Base-by-base conservation (phyloP, 2,113 vertebrate species). In the Nesospiza acunhae region DNA sequence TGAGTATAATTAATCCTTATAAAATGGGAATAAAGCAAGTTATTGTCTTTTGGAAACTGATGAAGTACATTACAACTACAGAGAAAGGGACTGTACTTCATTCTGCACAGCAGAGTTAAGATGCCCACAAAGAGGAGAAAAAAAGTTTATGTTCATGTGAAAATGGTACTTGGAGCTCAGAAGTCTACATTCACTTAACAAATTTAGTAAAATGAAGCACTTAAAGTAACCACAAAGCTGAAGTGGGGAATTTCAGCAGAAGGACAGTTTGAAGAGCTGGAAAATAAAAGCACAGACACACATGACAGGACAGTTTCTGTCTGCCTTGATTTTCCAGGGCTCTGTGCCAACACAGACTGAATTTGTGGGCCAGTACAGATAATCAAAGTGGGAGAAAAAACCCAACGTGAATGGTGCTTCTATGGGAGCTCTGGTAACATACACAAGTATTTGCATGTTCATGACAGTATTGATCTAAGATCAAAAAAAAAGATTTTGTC, bases 31-130 rank as follows among this genome's bases (percentile, higher is more conserved):
- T 91, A 96, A 96, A 93, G 79, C 72, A 86, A 95, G 92, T 94
- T 94, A 96, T 70, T 96, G 92, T 97, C 92, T 94, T 95, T 63
- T 93, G 92, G 82, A 90, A 95, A 90, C 68, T 90, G 94, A 96
- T 92, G 85, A 94, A 94, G 75, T 90, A 69, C 69, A 80, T 88
- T 95, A 88, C 82, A 94, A 85, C 42, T 83, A 90, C 70, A 96
- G 70, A 94, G 78, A 77, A 91, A 93, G 56, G 59, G 59, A 90
- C 64, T 74, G 63, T 80, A 86, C 79, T 85, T 95, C 47, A 70
- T 91, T 90, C 47, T 76, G 47, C 75, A 77, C 81, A 89, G 64
- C 66, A 63, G 82, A 91, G 41, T 83, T 93, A 69, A 53, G 79
- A 96, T 93, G 47, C 21, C 68, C 84, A 88, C 58, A 77, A 86